A percentile compares a stretch with the other conserved stretches of the same genome.
Evolutionary conservation across 2,888 invertebrate genomes (phyloP).

Genomic region (Cheilosia impressa): DNA sequence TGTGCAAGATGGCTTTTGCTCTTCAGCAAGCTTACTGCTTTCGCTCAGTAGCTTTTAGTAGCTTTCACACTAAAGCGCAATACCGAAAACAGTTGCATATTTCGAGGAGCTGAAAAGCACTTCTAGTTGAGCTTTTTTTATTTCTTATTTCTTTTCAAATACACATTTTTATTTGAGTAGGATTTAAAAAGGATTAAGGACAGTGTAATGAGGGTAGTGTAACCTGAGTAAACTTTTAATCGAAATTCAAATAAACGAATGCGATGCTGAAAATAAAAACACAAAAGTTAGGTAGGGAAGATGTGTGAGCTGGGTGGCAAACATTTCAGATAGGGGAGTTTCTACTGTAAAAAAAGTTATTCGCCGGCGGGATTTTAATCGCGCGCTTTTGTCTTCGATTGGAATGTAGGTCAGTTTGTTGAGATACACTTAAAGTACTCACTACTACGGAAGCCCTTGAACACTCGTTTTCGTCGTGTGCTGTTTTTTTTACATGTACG

Average conservation of each 20-base stretch:
- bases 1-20: constrained; percentile 35
- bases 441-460: constrained; percentile 62
- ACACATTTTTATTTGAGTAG: not conserved
- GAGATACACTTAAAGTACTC: constrained; percentile 61
- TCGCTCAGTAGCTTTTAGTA: not conserved
- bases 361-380: constrained; percentile 69
- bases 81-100: constrained; percentile 37
- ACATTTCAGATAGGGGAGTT: constrained; percentile 2
- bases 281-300: not conserved
- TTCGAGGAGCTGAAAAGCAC: not conserved
- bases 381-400: constrained; percentile 61
- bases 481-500: not conserved
- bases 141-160: not conserved
- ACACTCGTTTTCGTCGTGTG: not conserved
- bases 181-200: constrained; percentile 20
- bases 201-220: not conserved
- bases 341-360: constrained; percentile 10
- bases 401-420: constrained; percentile 73
- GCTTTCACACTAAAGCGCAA: constrained; percentile 4
- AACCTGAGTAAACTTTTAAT: constrained; percentile 39
- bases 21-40: constrained; percentile 42
- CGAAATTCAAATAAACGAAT: constrained; percentile 35
- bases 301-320: not conserved
- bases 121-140: not conserved
- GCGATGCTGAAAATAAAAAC: constrained; percentile 6